Evolutionary conservation across 2,797 vertebrate species (phyloP).

Genomic region (Merluccius polli): DNA sequence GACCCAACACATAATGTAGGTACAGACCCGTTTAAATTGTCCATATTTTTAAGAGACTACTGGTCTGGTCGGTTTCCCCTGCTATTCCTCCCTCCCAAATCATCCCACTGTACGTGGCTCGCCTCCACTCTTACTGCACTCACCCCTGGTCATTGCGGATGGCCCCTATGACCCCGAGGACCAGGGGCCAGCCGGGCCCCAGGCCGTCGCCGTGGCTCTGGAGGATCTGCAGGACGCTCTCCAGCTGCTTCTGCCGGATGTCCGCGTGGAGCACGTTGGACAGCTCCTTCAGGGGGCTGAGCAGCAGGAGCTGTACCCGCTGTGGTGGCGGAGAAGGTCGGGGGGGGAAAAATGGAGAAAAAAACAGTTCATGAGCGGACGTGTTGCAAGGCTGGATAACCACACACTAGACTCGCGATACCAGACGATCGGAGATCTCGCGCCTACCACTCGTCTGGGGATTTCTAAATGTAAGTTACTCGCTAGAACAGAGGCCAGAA

Average conservation of each 20-base stretch:
- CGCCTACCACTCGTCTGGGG: too few species aligned
- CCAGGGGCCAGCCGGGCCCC: conserved; percentile 95
- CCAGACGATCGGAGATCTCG: too few species aligned
- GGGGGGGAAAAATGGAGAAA: background rate
- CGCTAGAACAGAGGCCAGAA: too few species aligned
- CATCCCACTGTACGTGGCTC: background rate
- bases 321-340: conserved; percentile 48
- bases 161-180: conserved; percentile 95
- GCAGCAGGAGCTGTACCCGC: conserved; percentile 91
- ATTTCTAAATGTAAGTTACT: too few species aligned
- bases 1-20: too few species aligned
- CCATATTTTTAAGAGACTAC: too few species aligned
- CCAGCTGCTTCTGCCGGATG: conserved; percentile 95
- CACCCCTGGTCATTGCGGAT: conserved; percentile 98
- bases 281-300: conserved; percentile 94
- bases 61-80: too few species aligned
- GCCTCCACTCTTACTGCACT: conserved; percentile 32
- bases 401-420: too few species aligned
- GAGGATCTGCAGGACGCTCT: conserved; percentile 95
- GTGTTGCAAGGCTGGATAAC: background rate
- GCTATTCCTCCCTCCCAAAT: background rate
- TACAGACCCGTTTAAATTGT: background rate
- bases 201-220: conserved; percentile 96
- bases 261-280: conserved; percentile 92
- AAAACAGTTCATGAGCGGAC: background rate